Evolutionary conservation across 1,140 invertebrate species (phyloP).

Genomic region (Scaptomyza hsui): DNA sequence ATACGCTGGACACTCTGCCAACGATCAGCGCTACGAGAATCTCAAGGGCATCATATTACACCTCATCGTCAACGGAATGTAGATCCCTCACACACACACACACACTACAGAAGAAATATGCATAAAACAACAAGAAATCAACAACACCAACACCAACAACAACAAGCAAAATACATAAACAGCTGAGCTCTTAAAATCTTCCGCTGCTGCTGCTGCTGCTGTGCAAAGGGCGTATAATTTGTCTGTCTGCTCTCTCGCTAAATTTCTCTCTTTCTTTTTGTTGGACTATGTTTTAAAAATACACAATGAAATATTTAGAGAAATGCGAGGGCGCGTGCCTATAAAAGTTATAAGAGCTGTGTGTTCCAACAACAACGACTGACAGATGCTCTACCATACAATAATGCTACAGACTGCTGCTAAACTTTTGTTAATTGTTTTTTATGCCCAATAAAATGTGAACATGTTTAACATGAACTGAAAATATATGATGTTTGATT

Average conservation of each 20-base stretch:
- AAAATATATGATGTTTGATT: neutral
- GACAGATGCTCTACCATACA: constrained; percentile 1
- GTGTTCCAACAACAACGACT: neutral
- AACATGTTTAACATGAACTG: no score
- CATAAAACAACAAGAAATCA: no score
- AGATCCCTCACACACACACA: neutral
- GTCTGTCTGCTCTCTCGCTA: neutral
- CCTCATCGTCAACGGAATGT: neutral
- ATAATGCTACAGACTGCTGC: no score
- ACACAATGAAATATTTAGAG: constrained; percentile 32
- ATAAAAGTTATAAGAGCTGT: constrained; percentile 12
- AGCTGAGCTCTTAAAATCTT: neutral
- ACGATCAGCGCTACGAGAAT: constrained; percentile 23
- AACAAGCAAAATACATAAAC: no score
- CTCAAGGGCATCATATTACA: constrained; percentile 24
- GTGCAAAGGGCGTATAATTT: neutral
- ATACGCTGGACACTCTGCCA: no score
- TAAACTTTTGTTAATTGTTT: no score
- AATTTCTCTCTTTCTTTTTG: neutral
- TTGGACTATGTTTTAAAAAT: constrained; percentile 26
- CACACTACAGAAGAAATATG: no score
- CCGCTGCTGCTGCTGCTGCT: no score
- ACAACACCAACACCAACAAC: no score
- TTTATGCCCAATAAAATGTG: no score
- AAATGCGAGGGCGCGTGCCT: constrained; percentile 36